phyloP scores from a whole-genome alignment of 37 sponge, comb jelly and placozoan genomes.

The Lycopodina hypogea region DNA sequence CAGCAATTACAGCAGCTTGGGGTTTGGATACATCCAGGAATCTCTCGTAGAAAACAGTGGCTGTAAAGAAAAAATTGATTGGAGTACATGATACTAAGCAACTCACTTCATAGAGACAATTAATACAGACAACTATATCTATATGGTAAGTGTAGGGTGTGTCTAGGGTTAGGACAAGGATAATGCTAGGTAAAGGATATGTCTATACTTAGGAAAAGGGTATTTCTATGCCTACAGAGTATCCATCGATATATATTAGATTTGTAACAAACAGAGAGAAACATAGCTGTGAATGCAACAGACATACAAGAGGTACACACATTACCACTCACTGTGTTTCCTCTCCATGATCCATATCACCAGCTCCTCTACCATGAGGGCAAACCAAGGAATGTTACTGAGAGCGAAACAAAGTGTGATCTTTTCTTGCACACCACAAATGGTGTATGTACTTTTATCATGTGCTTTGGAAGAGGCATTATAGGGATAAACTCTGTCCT shows the following conservation, averaged over 20 bases:
- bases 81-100: too few species aligned
- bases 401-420: conserved; percentile 26
- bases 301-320: background rate
- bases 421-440: conserved; percentile 50
- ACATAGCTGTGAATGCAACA: background rate
- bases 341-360: conserved; percentile 81
- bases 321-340: conserved; percentile 40
- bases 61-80: background rate
- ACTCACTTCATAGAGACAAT: too few species aligned
- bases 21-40: background rate
- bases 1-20: background rate
- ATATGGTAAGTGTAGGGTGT: too few species aligned
- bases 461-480: conserved; percentile 54
- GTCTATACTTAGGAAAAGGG: too few species aligned
- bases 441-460: conserved; percentile 17
- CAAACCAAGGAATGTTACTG: conserved; percentile 58
- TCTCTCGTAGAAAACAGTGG: conserved; percentile 2
- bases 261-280: background rate
- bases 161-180: too few species aligned
- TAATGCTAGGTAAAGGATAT: too few species aligned
- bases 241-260: too few species aligned
- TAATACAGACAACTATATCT: too few species aligned
- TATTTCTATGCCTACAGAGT: too few species aligned
- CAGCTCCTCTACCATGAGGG: conserved; percentile 71
- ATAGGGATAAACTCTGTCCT: conserved; percentile 28